Conservation (phyloP, 2,113 vertebrate species). For the Ptychochromis oligacanthus region DNA sequence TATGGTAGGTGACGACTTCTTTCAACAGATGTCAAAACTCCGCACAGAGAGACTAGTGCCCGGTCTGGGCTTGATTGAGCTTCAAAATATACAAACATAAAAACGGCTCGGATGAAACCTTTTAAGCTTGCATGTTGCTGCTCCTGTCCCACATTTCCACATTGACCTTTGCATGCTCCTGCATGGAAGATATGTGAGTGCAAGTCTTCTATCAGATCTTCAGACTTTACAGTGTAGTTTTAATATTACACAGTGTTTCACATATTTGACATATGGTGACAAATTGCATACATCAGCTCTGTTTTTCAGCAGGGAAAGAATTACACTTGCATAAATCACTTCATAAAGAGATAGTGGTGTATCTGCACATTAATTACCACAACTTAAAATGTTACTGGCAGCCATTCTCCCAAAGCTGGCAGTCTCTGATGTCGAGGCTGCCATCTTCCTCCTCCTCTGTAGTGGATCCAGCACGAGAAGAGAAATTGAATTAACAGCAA, state of each 20-base stretch:
- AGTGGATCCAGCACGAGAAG: conserved; percentile 51
- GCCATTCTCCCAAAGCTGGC: conserved; percentile 43
- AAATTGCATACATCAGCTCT: conserved; percentile 17
- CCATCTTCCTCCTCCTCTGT: conserved; percentile 54
- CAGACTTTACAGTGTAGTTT: neutral
- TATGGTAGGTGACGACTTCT: conserved; percentile 85
- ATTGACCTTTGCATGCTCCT: conserved; percentile 31
- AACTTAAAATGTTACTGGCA: conserved; percentile 63
- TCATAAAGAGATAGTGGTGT: conserved; percentile 30
- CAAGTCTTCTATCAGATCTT: neutral
- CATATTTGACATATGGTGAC: conserved; percentile 11
- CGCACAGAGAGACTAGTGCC: neutral
- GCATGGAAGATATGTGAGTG: conserved; percentile 15
- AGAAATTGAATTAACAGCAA: conserved; percentile 73
- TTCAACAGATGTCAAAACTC: conserved; percentile 30
- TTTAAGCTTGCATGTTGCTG: conserved; percentile 34
- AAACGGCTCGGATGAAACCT: neutral
- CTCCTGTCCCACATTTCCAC: conserved; percentile 13
- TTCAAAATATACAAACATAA: conserved; percentile 1
- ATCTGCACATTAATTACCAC: conserved; percentile 51
- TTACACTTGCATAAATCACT: conserved; percentile 25
- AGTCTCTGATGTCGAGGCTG: conserved; percentile 35
- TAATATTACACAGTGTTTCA: neutral
- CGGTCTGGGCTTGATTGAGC: neutral
- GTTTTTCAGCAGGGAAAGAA: conserved; percentile 10